Percentiles rank a stretch among this genome's conserved stretches.
Conservation (phyloP, 2,113 vertebrate genomes). For the Strigops habroptila region DNA sequence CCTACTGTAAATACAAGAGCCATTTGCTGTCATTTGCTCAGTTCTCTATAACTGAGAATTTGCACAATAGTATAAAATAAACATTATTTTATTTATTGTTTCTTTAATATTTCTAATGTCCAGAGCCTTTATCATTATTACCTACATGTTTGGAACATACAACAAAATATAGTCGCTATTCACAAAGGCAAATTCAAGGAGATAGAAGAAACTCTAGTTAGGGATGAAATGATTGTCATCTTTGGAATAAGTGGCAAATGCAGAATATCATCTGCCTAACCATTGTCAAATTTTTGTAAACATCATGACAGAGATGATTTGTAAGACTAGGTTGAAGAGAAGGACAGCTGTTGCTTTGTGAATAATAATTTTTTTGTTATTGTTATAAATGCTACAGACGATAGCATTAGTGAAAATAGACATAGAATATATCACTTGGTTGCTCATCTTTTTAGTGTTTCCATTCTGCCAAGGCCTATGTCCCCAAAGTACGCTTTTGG, state of each 20-base stretch:
- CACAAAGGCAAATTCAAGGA: not conserved
- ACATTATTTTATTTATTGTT: not conserved
- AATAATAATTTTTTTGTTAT: not conserved
- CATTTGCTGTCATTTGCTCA: not conserved
- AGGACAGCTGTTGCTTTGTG: slow-evolving; percentile 19
- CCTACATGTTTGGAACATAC: not conserved
- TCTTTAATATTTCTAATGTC: not conserved
- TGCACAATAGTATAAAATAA: not conserved
- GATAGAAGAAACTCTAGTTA: not conserved
- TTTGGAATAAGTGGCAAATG: not conserved
- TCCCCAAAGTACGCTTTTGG: not conserved
- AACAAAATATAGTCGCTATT: not conserved
- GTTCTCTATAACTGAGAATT: not conserved
- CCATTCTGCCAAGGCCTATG: not conserved
- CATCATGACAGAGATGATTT: not conserved
- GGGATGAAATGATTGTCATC: not conserved
- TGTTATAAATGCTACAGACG: not conserved
- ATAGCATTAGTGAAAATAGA: not conserved
- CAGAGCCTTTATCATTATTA: not conserved
- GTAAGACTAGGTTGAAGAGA: not conserved
- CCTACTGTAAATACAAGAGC: not conserved
- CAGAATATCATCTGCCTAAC: not conserved
- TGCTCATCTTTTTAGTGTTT: not conserved
- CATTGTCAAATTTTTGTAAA: not conserved
- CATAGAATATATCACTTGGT: not conserved